These are phyloP conservation scores for Xylocopa sonorina DNA, from an alignment of 1,140 invertebrate genomes.

Conservation along the genomic window DNA sequence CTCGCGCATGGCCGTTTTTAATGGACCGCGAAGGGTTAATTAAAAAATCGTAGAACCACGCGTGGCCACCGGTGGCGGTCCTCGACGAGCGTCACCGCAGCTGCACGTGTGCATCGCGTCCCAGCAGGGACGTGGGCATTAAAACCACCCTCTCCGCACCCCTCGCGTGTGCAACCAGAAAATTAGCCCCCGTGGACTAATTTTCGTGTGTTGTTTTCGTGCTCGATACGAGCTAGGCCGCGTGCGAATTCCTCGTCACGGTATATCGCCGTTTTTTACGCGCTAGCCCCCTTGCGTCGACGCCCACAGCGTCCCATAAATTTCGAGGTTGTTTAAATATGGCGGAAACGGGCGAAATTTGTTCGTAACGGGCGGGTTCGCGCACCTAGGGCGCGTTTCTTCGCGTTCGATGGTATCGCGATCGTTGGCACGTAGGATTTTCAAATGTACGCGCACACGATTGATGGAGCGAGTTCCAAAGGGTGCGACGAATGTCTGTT, in stretches of 20 bases:
- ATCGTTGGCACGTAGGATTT: too few species aligned
- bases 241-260: slow-evolving; percentile 25
- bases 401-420: too few species aligned
- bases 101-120: slow-evolving; percentile 33
- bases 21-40: slow-evolving; percentile 60
- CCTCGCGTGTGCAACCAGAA: slow-evolving; percentile 48
- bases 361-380: not conserved
- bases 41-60: slow-evolving; percentile 55
- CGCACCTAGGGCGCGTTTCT: not conserved
- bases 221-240: not conserved
- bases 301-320: too few species aligned
- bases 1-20: slow-evolving; percentile 36
- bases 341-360: not conserved
- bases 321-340: not conserved
- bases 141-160: slow-evolving; percentile 50
- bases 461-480: too few species aligned
- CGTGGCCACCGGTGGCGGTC: slow-evolving; percentile 46
- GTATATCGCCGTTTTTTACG: not conserved
- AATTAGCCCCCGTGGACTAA: slow-evolving; percentile 61
- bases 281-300: too few species aligned
- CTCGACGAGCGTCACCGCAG: slow-evolving; percentile 33
- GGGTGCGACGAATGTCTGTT: too few species aligned
- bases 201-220: slow-evolving; percentile 54
- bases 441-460: too few species aligned
- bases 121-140: slow-evolving; percentile 36